phyloP scores from a whole-genome alignment of 2,797 vertebrate species.

The Alca torda region DNA sequence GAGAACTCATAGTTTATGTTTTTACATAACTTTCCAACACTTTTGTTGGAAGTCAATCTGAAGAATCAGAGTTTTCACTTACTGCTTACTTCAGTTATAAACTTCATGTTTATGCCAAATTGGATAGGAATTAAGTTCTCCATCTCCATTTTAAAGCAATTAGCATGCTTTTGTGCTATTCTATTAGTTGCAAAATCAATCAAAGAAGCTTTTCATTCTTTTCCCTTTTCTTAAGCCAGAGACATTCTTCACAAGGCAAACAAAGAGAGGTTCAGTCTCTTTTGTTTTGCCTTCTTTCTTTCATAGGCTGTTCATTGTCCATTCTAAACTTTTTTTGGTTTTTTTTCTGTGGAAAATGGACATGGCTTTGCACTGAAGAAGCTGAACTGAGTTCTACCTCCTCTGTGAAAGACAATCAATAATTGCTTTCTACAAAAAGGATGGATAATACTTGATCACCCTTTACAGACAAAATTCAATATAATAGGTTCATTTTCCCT shows the following conservation, averaged over 20 bases:
- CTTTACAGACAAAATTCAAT: not conserved
- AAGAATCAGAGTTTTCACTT: not conserved
- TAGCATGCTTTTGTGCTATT: not conserved
- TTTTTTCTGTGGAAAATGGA: not conserved
- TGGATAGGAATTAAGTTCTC: constrained; percentile 25
- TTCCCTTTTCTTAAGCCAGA: not conserved
- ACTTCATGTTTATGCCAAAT: not conserved
- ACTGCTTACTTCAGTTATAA: not conserved
- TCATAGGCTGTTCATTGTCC: not conserved
- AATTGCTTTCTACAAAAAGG: not conserved
- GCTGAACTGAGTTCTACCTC: not conserved
- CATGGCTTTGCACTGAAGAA: not conserved
- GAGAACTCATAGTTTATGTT: not conserved
- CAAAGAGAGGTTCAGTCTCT: not conserved
- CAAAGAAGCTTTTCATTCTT: constrained; percentile 9
- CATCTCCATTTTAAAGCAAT: constrained; percentile 15
- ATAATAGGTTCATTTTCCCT: not conserved
- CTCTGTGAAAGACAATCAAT: not conserved
- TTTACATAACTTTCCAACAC: not conserved
- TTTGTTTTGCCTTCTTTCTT: constrained; percentile 2
- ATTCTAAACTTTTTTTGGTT: not conserved
- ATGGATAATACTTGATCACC: not conserved
- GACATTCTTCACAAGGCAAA: not conserved
- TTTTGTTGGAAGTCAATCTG: not conserved
- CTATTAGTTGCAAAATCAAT: constrained; percentile 31